Evolutionary conservation across 2,113 vertebrate species (phyloP), one percentile per base, ranked within the genome.

Genomic region (Microcebus tavaratra): DNA sequence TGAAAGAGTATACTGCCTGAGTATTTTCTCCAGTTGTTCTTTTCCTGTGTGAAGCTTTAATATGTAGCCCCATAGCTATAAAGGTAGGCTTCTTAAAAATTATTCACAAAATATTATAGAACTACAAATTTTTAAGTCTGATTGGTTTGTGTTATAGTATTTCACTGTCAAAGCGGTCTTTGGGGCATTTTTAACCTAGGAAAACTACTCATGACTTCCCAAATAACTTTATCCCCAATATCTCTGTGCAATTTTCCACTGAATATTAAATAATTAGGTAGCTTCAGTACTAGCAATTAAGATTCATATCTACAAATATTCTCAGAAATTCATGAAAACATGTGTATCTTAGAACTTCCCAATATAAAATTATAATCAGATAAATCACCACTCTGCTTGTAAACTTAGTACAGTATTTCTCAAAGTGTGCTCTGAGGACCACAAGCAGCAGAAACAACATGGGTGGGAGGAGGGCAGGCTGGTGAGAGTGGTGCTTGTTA

Each of bases 301-400:
- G 92, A 96, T 78, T 82, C 57, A 36, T 59, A 95, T 93, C 59
- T 93, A 11, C 79, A 65, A 86, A 61, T 63, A 90, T 61, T n/a
- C 57, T 84, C 59, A 91, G 67, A 86, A 97, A 96, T 53, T 88
- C n/a, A 79, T 63, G 61, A 68, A 91, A 95, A 91, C 73, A 89
- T 88, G 84, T 91, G 2, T 79, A 86, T 84, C 76, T 88, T 39
- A 53, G 29, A 91, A 78, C 25, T 92, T 39, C 53, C 63, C 20
- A 39, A 84, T 63, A 12, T 70, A 82, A 94, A 94, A 80, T 57
- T 73, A 91, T 59, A 70, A 53, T 88, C 61, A 76, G 82, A 81
- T 82, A 78, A 88, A 86, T 78, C 42, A 39, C 65, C 50, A 59
- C 57, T 93, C 29, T 73, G 73, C 61, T 93, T 75, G 15, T 50